phyloP scores from a whole-genome alignment of 2,113 vertebrate species.

The Polypterus senegalus region DNA sequence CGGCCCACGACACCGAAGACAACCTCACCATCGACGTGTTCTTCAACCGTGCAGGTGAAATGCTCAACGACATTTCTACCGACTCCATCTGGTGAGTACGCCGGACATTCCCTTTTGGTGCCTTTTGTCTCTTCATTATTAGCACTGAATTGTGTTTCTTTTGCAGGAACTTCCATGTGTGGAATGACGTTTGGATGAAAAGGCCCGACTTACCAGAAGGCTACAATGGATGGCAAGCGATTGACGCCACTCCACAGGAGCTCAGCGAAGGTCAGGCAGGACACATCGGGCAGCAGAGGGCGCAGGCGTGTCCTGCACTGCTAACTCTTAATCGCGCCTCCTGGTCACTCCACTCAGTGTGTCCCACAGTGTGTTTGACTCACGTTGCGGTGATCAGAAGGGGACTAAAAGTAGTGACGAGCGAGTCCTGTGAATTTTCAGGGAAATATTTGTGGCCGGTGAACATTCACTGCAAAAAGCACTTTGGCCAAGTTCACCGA shows the following conservation, averaged over 20 bases:
- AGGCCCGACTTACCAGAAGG: conserved; percentile 32
- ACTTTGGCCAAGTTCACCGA: too few species aligned
- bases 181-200: conserved; percentile 52
- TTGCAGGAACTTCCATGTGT: conserved; percentile 46
- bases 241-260: conserved; percentile 49
- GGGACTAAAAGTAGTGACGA: too few species aligned
- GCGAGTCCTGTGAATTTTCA: too few species aligned
- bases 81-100: conserved; percentile 25
- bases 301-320: accelerated
- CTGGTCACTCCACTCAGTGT: too few species aligned
- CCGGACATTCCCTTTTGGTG: too few species aligned
- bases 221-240: conserved; percentile 42
- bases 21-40: conserved; percentile 29
- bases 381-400: too few species aligned
- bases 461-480: too few species aligned
- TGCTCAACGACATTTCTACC: background rate
- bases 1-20: conserved; percentile 43
- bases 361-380: too few species aligned
- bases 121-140: too few species aligned
- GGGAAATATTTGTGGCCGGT: too few species aligned
- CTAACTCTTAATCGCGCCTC: accelerated
- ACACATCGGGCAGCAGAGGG: background rate
- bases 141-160: background rate
- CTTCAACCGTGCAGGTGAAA: conserved; percentile 2
- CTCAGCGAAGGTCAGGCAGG: conserved; percentile 36